phyloP scores from a whole-genome alignment of 2,797 vertebrate genomes.

The Amblyraja radiata region DNA sequence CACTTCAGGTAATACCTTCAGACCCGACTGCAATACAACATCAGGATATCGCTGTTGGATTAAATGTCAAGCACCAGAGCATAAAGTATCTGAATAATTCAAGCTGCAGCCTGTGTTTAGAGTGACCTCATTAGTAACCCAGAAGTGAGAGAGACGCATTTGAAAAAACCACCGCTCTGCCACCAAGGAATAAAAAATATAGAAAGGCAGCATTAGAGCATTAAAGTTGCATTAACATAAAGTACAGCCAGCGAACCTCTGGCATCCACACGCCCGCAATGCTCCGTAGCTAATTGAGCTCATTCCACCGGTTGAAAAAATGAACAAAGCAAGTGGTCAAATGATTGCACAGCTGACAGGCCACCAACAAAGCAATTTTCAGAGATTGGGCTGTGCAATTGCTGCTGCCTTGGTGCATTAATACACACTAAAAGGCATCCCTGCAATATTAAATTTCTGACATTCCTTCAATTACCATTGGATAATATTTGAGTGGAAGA shows the following conservation, averaged over 20 bases:
- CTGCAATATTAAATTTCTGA: not conserved
- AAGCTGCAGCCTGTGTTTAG: conserved; percentile 62
- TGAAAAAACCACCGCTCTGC: conserved; percentile 68
- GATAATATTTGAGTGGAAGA: not conserved
- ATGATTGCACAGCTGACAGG: not conserved
- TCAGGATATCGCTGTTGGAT: conserved; percentile 25
- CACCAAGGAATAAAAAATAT: conserved; percentile 56
- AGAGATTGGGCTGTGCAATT: not conserved
- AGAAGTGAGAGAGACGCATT: conserved; percentile 68
- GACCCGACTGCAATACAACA: conserved; percentile 16
- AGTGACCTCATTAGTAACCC: conserved; percentile 79
- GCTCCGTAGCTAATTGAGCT: conserved; percentile 10
- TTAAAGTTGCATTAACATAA: conserved; percentile 75
- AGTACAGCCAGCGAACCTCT: conserved; percentile 45
- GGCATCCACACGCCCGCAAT: not conserved
- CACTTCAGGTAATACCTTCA: conserved; percentile 12
- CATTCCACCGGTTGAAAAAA: not conserved
- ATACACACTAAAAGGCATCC: not conserved
- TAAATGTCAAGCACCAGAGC: conserved; percentile 12
- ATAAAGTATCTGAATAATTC: conserved; percentile 66
- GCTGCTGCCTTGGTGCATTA: not conserved
- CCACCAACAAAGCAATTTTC: not conserved
- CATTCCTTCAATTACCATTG: not conserved
- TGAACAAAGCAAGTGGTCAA: not conserved
- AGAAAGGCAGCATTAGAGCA: conserved; percentile 62